Evolutionary conservation across 2,797 vertebrate genomes (phyloP).

Genomic region (Crenichthys baileyi): DNA sequence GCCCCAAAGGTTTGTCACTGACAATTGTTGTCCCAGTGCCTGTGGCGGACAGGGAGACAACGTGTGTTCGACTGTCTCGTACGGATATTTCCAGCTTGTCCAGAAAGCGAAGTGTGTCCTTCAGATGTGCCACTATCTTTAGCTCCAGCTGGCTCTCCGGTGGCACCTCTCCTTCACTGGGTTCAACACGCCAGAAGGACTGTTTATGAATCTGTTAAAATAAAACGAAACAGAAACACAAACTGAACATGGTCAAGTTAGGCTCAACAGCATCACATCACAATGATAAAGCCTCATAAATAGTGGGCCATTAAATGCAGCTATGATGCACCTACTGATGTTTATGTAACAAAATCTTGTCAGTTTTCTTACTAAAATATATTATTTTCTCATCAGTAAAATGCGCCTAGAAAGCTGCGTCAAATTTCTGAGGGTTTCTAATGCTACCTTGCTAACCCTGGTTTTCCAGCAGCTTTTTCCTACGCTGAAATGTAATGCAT

Average conservation of each 20-base stretch:
- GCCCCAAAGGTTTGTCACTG: slow-evolving; percentile 82
- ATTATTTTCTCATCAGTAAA: too few relatives aligned
- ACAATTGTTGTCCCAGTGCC: slow-evolving; percentile 87
- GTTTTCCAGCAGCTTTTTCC: slow-evolving; percentile 7
- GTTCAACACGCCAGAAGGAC: slow-evolving; percentile 82
- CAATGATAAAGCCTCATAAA: neutral
- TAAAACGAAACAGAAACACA: slow-evolving; percentile 35
- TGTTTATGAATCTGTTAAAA: slow-evolving; percentile 64
- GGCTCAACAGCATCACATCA: neutral
- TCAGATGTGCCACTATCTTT: slow-evolving; percentile 81
- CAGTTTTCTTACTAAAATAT: neutral
- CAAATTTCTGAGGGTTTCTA: neutral
- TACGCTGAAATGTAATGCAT: slow-evolving; percentile 35
- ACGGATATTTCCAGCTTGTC: slow-evolving; percentile 81
- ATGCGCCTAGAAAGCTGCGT: neutral
- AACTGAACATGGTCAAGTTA: neutral
- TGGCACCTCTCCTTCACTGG: slow-evolving; percentile 81
- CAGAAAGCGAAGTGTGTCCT: slow-evolving; percentile 80
- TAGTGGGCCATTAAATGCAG: neutral
- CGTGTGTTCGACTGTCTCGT: slow-evolving; percentile 70
- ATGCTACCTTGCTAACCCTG: neutral
- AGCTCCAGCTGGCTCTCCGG: slow-evolving; percentile 73
- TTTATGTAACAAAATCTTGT: neutral
- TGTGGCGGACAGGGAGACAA: slow-evolving; percentile 75
- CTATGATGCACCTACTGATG: too few relatives aligned